Evolutionary conservation across 2,797 vertebrate species (phyloP).

Genomic region (Microchirus variegatus): DNA sequence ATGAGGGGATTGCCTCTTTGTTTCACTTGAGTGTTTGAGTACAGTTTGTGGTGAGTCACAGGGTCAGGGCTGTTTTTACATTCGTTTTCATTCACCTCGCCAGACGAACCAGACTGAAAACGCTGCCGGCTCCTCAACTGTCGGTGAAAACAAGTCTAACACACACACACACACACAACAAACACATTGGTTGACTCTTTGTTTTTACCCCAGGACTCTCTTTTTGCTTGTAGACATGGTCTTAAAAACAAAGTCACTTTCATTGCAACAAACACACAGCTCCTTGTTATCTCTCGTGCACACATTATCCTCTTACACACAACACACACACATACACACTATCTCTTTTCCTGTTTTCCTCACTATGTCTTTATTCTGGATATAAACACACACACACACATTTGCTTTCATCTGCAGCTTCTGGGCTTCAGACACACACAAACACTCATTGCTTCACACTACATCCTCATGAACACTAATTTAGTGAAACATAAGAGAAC

Average conservation of each 20-base stretch:
- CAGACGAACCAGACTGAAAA: constrained; percentile 50
- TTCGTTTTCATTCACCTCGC: constrained; percentile 45
- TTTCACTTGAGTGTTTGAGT: constrained; percentile 35
- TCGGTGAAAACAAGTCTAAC: constrained; percentile 55
- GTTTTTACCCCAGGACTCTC: constrained; percentile 14
- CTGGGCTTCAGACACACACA: not conserved
- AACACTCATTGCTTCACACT: not conserved
- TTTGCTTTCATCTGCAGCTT: constrained; percentile 7
- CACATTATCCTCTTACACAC: constrained; percentile 18
- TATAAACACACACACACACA: constrained; percentile 17
- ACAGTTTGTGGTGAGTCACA: constrained; percentile 56
- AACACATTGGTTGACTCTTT: constrained; percentile 19
- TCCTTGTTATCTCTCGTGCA: constrained; percentile 36
- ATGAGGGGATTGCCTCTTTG: constrained; percentile 44
- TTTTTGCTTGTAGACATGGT: constrained; percentile 21
- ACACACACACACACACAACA: constrained; percentile 34
- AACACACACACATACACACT: constrained; percentile 2
- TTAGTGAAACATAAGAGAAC: no score
- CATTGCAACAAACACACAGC: constrained; percentile 40
- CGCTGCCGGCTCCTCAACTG: constrained; percentile 46
- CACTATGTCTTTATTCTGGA: constrained; percentile 15
- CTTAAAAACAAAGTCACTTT: constrained; percentile 41
- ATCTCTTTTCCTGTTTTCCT: constrained; percentile 26
- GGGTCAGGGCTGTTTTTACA: constrained; percentile 38
- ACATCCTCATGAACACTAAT: no score